Evolutionary conservation across 2,797 vertebrate genomes (phyloP), one percentile per base, ranked within the genome.

Genomic region (Sternarchorhynchus goeldii): DNA sequence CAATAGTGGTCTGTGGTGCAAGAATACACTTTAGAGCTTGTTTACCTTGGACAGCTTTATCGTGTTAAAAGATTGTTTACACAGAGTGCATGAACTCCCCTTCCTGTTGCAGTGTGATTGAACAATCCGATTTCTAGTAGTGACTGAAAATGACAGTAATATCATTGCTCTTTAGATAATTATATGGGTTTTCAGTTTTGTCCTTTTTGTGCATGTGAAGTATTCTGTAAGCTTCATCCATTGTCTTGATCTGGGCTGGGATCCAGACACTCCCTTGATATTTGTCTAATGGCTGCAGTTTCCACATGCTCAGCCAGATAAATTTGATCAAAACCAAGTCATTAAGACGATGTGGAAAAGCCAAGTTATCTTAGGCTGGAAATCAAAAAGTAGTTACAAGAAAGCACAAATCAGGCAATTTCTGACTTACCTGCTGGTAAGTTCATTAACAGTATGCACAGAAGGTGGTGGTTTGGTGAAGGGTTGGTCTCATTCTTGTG

Each of bases 321-420:
- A 72, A 72, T 72, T 72, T 72, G 55, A 72, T 72, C 69, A 72
- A 58, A 72, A 39, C 69, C 20, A 39, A 72, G 53, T 57, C 69
- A 72, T 72, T 72, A 72, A 58, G 69, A 72, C 36, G 55, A 72
- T 72, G 69, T 72, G 69, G 69, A 72, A 72, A 72, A 58, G 31
- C 18, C 53, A 57, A 20, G 34, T 58, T 70, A 18, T 53, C 25
- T 56, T 56, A 4, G 67, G 1, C n/a, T 34, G 55, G 69, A 17
- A 39, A 72, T 58, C 14, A 3, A 58, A 58, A 58, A 58, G 55
- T 39, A 58, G 55, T 8, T 39, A 17, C 20, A 57, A 57, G 57
- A 36, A 57, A 12, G 53, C 18, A 5, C 50, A 34, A 70, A 70
- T 29, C 50, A 31, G 50, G 31, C 31, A 21, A 12, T 2, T 4